Evolutionary conservation across 2,113 vertebrate genomes (phyloP).

Genomic region (Apistogramma diplotaenia): DNA sequence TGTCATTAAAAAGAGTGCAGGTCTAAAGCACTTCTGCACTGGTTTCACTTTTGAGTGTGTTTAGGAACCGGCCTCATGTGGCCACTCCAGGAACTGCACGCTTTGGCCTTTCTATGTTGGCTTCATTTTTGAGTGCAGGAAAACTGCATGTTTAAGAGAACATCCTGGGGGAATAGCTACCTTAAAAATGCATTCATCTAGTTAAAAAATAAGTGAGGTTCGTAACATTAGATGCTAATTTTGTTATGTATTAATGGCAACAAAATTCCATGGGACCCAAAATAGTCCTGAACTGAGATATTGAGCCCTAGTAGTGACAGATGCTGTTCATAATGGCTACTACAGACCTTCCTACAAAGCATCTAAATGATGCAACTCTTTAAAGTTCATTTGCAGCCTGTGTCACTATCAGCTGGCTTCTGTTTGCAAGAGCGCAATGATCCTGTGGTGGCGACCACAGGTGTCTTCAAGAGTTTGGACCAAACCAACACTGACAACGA

Average conservation of each 20-base stretch:
- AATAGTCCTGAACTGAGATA: neutral
- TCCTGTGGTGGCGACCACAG: constrained; percentile 44
- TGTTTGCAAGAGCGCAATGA: neutral
- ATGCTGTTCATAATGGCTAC: accelerated
- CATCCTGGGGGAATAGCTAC: too few relatives aligned
- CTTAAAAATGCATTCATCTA: neutral
- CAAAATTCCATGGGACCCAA: neutral
- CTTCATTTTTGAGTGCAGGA: too few relatives aligned
- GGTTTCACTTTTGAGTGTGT: neutral
- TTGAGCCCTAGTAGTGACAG: neutral
- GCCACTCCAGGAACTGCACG: neutral
- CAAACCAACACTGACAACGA: constrained; percentile 18
- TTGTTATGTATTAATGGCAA: neutral
- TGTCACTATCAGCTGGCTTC: neutral
- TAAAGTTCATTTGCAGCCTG: neutral
- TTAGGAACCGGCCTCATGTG: neutral
- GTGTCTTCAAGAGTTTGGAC: constrained; percentile 14
- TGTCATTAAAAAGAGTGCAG: accelerated
- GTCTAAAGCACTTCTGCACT: neutral
- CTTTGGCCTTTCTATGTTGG: too few relatives aligned
- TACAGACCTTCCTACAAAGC: neutral
- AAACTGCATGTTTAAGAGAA: too few relatives aligned
- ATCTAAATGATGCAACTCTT: neutral
- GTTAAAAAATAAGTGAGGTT: neutral
- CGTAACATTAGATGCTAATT: neutral